These are phyloP conservation scores for Hepsetus odoe DNA, from an alignment of 2,113 vertebrate species.

Conservation along the genomic window DNA sequence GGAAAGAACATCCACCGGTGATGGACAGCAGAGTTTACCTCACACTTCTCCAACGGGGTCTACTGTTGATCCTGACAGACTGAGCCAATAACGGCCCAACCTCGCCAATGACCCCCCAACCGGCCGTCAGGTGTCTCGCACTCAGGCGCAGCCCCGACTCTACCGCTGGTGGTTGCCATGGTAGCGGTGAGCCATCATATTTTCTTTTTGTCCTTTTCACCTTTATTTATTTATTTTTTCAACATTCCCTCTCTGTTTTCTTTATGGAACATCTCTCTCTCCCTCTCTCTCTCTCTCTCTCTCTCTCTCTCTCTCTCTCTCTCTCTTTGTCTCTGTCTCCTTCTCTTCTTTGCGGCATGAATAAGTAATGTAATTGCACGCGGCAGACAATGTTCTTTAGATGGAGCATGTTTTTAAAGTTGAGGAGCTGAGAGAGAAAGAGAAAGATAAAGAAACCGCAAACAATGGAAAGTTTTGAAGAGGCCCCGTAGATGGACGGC, in stretches of 20 bases:
- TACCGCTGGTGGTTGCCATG: conserved; percentile 53
- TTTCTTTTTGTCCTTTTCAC: background rate
- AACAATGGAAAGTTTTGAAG: conserved; percentile 45
- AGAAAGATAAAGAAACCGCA: conserved; percentile 17
- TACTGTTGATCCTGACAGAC: no score
- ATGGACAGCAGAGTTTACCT: no score
- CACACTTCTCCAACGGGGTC: no score
- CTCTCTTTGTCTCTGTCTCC: background rate
- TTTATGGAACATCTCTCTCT: no score
- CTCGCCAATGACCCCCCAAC: conserved; percentile 26
- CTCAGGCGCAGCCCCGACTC: conserved; percentile 18
- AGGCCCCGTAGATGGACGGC: conserved; percentile 40
- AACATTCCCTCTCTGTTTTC: no score
- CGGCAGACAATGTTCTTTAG: conserved; percentile 51
- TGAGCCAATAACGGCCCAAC: background rate
- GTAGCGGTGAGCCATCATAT: conserved; percentile 30
- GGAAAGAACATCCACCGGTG: no score
- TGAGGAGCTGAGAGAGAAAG: background rate
- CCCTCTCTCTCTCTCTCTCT: no score
- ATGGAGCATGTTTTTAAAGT: conserved; percentile 47
- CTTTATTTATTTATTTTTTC: no score
- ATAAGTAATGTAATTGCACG: conserved; percentile 63
- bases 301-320: conserved; percentile 18
- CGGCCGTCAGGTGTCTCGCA: conserved; percentile 32
- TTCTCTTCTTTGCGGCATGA: conserved; percentile 50